Evolutionary conservation across 2,797 vertebrate genomes (phyloP).

Genomic region (Glyptemys insculpta): DNA sequence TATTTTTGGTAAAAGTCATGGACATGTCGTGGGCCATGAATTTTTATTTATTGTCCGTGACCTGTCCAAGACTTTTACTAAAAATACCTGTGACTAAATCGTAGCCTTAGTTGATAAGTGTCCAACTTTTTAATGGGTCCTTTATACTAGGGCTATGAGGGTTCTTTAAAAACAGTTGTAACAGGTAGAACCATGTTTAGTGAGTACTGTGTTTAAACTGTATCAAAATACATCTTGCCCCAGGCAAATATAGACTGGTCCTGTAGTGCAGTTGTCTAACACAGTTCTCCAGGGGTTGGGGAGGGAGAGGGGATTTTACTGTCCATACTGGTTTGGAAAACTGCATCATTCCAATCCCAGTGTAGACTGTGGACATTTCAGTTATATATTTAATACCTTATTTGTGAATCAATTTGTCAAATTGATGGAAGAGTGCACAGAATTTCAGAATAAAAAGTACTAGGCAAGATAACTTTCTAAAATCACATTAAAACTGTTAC

Average conservation of each 20-base stretch:
- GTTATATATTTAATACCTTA: not conserved
- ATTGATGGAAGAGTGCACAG: not conserved
- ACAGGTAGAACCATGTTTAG: not conserved
- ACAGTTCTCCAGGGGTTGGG: fast-evolving
- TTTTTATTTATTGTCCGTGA: no score
- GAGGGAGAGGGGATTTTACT: not conserved
- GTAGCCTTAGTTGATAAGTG: no score
- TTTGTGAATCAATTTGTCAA: not conserved
- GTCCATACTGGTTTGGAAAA: not conserved
- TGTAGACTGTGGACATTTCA: not conserved
- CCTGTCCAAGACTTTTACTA: no score
- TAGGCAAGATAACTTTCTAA: not conserved
- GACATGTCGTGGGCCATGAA: no score
- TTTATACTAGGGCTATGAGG: not conserved
- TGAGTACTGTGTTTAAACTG: not conserved
- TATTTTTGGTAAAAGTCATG: no score
- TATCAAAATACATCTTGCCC: not conserved
- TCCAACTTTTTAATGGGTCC: not conserved
- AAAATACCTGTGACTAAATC: no score
- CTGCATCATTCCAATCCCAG: not conserved
- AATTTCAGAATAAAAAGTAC: not conserved
- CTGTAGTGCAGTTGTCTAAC: not conserved
- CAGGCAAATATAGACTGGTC: not conserved
- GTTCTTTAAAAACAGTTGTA: not conserved
- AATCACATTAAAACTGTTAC: not conserved